These are phyloP conservation scores for Opisthograptis luteolata DNA, from an alignment of 2,888 invertebrate genomes.

Conservation along the genomic window DNA sequence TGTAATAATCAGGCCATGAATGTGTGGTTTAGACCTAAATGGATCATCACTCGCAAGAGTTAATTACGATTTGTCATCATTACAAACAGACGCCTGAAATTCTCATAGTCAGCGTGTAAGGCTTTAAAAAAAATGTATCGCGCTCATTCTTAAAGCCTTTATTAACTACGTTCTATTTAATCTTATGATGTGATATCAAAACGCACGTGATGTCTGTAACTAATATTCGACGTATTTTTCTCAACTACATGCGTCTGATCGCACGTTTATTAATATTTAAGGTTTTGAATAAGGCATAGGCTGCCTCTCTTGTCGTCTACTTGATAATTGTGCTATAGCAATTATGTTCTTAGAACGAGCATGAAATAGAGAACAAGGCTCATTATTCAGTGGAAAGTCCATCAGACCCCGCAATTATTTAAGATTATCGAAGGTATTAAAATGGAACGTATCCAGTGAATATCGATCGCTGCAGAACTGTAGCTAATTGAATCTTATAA, in stretches of 20 bases:
- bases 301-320: no score
- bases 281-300: no score
- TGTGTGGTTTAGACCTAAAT: no score
- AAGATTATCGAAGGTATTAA: background rate
- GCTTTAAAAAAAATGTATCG: constrained; percentile 16
- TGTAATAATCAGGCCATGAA: no score
- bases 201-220: background rate
- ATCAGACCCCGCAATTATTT: no score
- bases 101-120: constrained; percentile 29
- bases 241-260: background rate
- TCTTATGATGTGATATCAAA: background rate
- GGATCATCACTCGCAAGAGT: constrained; percentile 23
- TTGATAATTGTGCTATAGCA: no score
- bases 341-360: no score
- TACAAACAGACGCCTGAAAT: constrained; percentile 31
- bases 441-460: constrained; percentile 4
- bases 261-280: no score
- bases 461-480: constrained; percentile 3
- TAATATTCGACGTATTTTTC: background rate
- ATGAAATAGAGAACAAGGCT: no score
- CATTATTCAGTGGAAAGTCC: no score
- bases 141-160: background rate
- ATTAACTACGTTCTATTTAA: constrained; percentile 2
- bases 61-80: constrained; percentile 34
- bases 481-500: constrained; percentile 53